phyloP scores from a whole-genome alignment of 2,113 vertebrate species.

The Anser brachyrhynchus region DNA sequence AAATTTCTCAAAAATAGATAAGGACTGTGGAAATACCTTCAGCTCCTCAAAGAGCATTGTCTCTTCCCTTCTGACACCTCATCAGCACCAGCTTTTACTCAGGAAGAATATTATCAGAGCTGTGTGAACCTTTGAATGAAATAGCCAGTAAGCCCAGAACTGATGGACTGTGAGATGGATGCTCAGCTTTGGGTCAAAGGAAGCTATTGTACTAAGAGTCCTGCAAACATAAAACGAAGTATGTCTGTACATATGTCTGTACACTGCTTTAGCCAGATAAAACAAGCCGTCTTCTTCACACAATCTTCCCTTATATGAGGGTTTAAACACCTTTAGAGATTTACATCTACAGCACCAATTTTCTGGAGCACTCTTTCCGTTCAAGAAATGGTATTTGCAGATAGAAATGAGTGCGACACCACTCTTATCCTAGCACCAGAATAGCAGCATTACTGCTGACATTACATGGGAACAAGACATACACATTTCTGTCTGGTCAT shows the following conservation, averaged over 20 bases:
- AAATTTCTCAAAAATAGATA: not conserved
- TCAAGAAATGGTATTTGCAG: not conserved
- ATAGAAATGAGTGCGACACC: not conserved
- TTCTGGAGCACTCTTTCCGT: not conserved
- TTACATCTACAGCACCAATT: not conserved
- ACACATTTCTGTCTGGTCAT: not conserved
- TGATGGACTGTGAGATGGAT: not conserved
- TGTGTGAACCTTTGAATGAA: not conserved
- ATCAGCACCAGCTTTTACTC: not conserved
- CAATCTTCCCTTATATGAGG: not conserved
- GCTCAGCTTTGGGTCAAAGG: not conserved
- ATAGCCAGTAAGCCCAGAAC: rapidly evolving
- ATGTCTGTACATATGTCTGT: not conserved
- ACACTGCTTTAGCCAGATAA: not conserved
- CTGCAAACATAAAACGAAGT: not conserved
- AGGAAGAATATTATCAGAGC: not conserved
- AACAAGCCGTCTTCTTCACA: not conserved
- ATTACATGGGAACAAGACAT: not conserved
- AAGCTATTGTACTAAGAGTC: not conserved
- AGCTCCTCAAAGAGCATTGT: not conserved
- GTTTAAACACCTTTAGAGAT: not conserved
- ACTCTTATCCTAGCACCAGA: not conserved
- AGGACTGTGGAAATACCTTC: not conserved
- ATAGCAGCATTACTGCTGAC: not conserved
- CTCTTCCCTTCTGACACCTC: not conserved